These are phyloP conservation scores for Phyllotis vaccarum DNA, from an alignment of 2,797 vertebrate genomes.

Conservation along the genomic window DNA sequence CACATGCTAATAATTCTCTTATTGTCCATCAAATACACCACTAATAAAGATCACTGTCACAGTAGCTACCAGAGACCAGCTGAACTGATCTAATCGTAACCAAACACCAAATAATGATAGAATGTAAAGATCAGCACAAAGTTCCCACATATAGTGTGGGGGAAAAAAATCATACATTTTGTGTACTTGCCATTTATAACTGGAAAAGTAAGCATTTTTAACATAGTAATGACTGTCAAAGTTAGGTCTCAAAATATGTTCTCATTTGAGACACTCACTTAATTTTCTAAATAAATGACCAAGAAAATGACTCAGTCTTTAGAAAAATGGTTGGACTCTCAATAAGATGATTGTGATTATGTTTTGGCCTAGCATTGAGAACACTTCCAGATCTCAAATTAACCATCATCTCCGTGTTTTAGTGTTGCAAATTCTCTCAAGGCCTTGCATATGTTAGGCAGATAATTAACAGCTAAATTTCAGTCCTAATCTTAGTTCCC, in stretches of 20 bases:
- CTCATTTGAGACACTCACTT: background rate
- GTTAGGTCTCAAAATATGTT: background rate
- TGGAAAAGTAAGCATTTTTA: slow-evolving; percentile 12
- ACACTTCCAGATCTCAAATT: slow-evolving; percentile 12
- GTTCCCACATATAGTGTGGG: background rate
- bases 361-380: background rate
- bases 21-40: background rate
- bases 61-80: background rate
- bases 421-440: background rate
- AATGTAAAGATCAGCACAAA: background rate
- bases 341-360: background rate
- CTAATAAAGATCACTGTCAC: background rate
- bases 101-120: background rate
- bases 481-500: background rate
- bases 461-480: background rate
- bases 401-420: too few species aligned
- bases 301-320: background rate
- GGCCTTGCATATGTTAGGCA: too few species aligned
- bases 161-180: background rate
- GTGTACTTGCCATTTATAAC: background rate
- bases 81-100: background rate
- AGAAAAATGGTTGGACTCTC: slow-evolving; percentile 37
- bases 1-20: background rate
- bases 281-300: background rate
- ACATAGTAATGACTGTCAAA: background rate